Base-by-base conservation (phyloP, 2,888 invertebrate genomes). In the Pheosia gnoma region DNA sequence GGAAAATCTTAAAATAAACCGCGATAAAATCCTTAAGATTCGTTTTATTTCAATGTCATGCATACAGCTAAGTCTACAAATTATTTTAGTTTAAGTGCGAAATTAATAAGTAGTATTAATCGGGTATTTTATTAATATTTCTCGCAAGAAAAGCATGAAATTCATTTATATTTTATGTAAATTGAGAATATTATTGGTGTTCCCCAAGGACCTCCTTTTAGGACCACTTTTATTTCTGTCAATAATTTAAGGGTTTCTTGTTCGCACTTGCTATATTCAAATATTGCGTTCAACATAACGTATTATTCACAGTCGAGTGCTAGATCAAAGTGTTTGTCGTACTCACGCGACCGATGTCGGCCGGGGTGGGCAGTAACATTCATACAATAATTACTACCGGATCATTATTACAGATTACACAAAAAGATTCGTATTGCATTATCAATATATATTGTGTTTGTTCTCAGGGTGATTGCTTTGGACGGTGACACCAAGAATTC, bases 401-500 rank as follows among this genome's bases (percentile, higher is more conserved):
- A 25, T 25, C 5, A 11, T 53, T 53, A 37, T 53, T 53, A 37
- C 25, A 9, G n/a, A 47, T n/a, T 47, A 47, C 47, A 47, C 11
- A 11, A 47, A 5, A 47, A 9, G n/a, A 11, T 47, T 47, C n/a
- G 11, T 47, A 47, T 47, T 47, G 5, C n/a, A 47, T 47, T 47
- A 9, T 47, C n/a, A n/a, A 47, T 47, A 4, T 11, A 47, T 47
- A n/a, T 4, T n/a, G 45, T 11, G 8, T 51, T 54, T 55, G n/a
- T 5, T 43, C 9, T 13, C 57, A 57, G 57, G 45, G 57, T 57
- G 57, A 57, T 99, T 78, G 99, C 98, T 58, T 88, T 99, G 77
- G 99, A 99, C 86, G 99, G 98, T 38, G 99, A 99, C 88, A 99
- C 99, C 73, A 99, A 99, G 93, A 99, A 99, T 91, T 99, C 99